Base-by-base conservation (phyloP, 2,797 vertebrate species). In the Labroides dimidiatus region DNA sequence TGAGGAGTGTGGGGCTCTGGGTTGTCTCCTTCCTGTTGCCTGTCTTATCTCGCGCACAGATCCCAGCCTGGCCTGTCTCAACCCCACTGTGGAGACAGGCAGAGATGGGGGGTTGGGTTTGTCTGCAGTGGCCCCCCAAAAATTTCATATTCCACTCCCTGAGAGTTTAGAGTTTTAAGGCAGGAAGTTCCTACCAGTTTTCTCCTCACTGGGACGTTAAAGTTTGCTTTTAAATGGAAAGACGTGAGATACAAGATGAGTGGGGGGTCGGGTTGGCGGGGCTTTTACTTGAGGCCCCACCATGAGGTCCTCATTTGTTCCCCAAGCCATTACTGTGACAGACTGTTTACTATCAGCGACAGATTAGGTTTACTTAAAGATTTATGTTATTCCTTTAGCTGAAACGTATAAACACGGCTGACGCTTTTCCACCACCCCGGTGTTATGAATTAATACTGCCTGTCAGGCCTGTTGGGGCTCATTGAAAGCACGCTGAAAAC, bases 11-110 rank as follows among this genome's bases (percentile, higher is more conserved):
- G 7, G 85, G 85, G 89, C 72, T 90, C 91, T 93, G 89, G 85
- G 30, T 91, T 69, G 87, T 92, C 89, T 93, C 91, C 90, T 93
- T 93, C 92, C 92, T 92, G 93, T 81, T 91, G 87, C 87, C 84
- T 87, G 88, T 87, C 91, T 93, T 93, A 93, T 94, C 93, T 89
- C 19, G 19, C n/a, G 14, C 75, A 51, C 60, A 78, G 86, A 92
- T 92, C 91, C 89, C 62, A 75, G 81, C 77, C 87, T 84, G 80
- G 82, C 77, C 80, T 84, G 75, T 85, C 82, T 83, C 52, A 43
- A 75, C 54, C 66, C 58, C 63, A 45, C 73, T 61, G 75, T 65
- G 58, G 55, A 76, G 61, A 69, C 33, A 76, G 42, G 71, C 44
- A 23, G 64, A 8, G n/a, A 16, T 20, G 53, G 66, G 63, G 47